Evolutionary conservation across 2,797 vertebrate genomes (phyloP).

Genomic region (Ctenopoma kingsleyae): DNA sequence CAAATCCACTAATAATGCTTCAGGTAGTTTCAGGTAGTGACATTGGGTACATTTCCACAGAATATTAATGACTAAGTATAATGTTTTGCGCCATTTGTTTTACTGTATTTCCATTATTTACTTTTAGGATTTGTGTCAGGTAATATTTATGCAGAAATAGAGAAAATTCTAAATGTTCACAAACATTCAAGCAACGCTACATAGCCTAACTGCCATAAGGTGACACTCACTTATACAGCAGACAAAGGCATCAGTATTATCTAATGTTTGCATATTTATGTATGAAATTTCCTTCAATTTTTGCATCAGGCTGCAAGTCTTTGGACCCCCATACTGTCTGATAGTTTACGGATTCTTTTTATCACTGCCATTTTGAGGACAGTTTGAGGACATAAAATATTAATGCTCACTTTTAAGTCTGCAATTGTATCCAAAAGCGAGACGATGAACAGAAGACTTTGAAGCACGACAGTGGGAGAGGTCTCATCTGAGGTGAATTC

Average conservation of each 20-base stretch:
- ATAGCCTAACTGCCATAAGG: not conserved
- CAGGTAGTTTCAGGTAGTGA: too few relatives aligned
- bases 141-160: too few relatives aligned
- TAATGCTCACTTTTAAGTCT: conserved; percentile 60
- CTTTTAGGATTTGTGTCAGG: too few relatives aligned
- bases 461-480: conserved; percentile 53
- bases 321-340: not conserved
- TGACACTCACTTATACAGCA: conserved; percentile 16
- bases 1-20: too few relatives aligned
- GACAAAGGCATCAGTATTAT: conserved; percentile 27
- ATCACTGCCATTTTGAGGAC: conserved; percentile 51
- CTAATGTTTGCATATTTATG: conserved; percentile 23
- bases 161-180: too few relatives aligned
- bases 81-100: too few relatives aligned
- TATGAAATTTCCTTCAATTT: conserved; percentile 11
- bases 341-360: conserved; percentile 11
- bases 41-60: too few relatives aligned
- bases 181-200: too few relatives aligned
- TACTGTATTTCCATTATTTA: too few relatives aligned
- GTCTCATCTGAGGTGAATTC: conserved; percentile 59
- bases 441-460: conserved; percentile 57
- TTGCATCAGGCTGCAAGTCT: conserved; percentile 33
- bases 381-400: conserved; percentile 58
- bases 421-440: conserved; percentile 45
- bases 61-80: too few relatives aligned